A percentile compares a stretch with the other conserved stretches of the same genome.
These are phyloP conservation scores for Malaclemys terrapin DNA, from an alignment of 2,113 vertebrate species.

Conservation along the genomic window DNA sequence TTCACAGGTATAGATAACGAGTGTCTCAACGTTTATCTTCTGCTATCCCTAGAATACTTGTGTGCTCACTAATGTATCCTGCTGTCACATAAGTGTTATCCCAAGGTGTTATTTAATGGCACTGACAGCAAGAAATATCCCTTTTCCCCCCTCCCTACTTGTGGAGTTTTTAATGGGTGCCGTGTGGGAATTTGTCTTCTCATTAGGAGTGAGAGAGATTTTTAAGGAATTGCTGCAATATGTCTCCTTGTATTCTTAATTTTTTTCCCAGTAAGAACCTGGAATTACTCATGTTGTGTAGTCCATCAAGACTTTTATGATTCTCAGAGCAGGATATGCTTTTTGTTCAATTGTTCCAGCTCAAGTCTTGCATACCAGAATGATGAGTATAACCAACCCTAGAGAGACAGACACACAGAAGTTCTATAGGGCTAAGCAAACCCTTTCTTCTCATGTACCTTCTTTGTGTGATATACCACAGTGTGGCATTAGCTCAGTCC, in stretches of 20 bases:
- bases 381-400: slow-evolving; percentile 55
- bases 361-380: slow-evolving; percentile 61
- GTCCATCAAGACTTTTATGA: slow-evolving; percentile 47
- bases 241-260: background rate
- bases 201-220: background rate
- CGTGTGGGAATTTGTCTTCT: background rate
- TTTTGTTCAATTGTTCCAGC: slow-evolving; percentile 39
- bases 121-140: background rate
- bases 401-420: slow-evolving; percentile 50
- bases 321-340: slow-evolving; percentile 50
- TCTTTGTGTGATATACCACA: background rate
- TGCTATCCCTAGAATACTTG: background rate
- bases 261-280: slow-evolving; percentile 51
- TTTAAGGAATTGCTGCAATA: background rate
- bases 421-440: slow-evolving; percentile 53
- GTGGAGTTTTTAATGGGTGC: background rate
- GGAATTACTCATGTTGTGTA: slow-evolving; percentile 3
- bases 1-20: too few relatives aligned
- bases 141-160: background rate
- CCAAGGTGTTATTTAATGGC: background rate
- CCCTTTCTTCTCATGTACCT: background rate
- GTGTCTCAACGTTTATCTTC: background rate
- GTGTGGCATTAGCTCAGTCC: background rate
- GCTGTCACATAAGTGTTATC: background rate
- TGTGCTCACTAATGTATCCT: background rate